Evolutionary conservation across 2,888 invertebrate genomes (phyloP).

Genomic region (Calameuta filiformis): DNA sequence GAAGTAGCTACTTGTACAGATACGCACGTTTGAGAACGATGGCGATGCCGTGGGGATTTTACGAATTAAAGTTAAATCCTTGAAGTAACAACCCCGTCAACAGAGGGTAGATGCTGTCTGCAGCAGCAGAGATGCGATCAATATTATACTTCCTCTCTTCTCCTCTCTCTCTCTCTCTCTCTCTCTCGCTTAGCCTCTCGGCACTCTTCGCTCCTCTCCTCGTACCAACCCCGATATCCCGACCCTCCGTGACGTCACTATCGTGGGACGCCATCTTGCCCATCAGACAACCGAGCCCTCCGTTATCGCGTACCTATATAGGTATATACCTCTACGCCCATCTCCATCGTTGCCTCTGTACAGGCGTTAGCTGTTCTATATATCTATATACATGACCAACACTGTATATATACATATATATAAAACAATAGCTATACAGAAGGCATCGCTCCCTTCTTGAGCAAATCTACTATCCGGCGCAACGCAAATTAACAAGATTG

Average conservation of each 20-base stretch:
- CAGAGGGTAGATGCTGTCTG: conserved; percentile 64
- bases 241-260: conserved; percentile 61
- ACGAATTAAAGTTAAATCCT: conserved; percentile 57
- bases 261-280: conserved; percentile 65
- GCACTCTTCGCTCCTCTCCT: conserved; percentile 24
- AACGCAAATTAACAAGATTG: conserved; percentile 55
- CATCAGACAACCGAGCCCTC: conserved; percentile 63
- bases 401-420: not conserved
- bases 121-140: conserved; percentile 65
- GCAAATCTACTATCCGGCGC: conserved; percentile 35
- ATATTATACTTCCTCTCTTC: conserved; percentile 57
- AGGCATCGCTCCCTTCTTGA: conserved; percentile 9
- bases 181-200: conserved; percentile 28
- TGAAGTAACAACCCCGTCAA: conserved; percentile 63
- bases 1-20: not conserved
- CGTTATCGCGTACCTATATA: conserved; percentile 57
- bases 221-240: conserved; percentile 17
- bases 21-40: not conserved
- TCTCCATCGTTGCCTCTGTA: not conserved
- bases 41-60: not conserved
- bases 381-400: not conserved
- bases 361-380: not conserved
- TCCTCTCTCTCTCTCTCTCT: conserved; percentile 23
- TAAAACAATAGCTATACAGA: not conserved
- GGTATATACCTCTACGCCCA: conserved; percentile 33